phyloP scores from a whole-genome alignment of 1,140 invertebrate species.

The Orius insidiosus region DNA sequence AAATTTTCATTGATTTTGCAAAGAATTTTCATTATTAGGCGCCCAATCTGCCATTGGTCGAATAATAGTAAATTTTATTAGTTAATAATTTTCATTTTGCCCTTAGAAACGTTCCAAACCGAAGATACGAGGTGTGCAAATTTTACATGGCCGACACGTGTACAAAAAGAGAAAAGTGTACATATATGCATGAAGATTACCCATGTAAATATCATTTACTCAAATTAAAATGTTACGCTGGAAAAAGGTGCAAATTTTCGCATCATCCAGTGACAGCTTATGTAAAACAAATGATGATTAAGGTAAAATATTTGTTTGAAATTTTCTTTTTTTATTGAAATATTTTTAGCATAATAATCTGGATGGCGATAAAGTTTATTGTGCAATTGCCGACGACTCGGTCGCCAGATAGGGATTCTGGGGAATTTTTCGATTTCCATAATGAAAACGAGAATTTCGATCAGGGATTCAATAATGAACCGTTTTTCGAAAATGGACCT shows the following conservation, averaged over 20 bases:
- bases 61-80: conserved; percentile 25
- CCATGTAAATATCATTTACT: conserved; percentile 96
- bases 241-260: conserved; percentile 82
- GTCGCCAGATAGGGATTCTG: conserved; percentile 52
- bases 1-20: too few relatives aligned
- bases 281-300: conserved; percentile 46
- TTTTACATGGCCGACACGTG: conserved; percentile 93
- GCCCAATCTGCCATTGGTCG: too few relatives aligned
- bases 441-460: too few relatives aligned
- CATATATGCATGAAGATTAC: conserved; percentile 94
- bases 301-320: conserved; percentile 24
- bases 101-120: conserved; percentile 59
- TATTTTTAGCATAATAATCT: neutral
- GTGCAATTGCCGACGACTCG: conserved; percentile 78
- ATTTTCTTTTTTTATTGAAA: conserved; percentile 2
- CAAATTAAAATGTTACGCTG: conserved; percentile 62
- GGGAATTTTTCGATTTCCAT: conserved; percentile 51
- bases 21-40: too few relatives aligned
- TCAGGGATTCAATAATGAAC: too few relatives aligned
- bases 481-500: too few relatives aligned
- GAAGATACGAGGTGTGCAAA: conserved; percentile 90
- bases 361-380: conserved; percentile 20
- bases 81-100: conserved; percentile 67
- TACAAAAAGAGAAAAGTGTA: conserved; percentile 85
- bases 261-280: conserved; percentile 65